Base-by-base conservation (phyloP, 2,113 vertebrate genomes). In the Chionomys nivalis region DNA sequence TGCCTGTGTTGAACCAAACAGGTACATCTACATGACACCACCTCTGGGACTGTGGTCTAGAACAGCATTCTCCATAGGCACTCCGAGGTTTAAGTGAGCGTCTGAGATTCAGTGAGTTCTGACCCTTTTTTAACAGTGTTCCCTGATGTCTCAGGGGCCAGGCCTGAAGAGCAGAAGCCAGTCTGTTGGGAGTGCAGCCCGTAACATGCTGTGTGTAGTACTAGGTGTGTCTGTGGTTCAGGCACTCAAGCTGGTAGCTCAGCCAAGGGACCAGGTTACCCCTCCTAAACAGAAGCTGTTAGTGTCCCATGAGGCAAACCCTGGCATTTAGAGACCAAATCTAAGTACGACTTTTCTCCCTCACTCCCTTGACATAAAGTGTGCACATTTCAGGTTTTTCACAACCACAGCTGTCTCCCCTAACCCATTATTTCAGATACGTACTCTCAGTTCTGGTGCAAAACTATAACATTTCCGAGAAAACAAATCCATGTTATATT, bases 341-440 rank as follows among this genome's bases (percentile, higher is more conserved):
- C 49, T 42, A 5, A 21, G 12, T 58, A 14, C 7, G 19, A 10
- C 11, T 0, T 63, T 47, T 52, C 9, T 33, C 9, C 49, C 26
- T 44, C 7, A 26, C 10, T 17, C n/a, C 5, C 5, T 2, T 26
- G 7, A 31, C 10, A 42, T 23, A 77, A 70, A 17, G 1, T 75
- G 13, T 61, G 5, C 39, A 39, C 21, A 36, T 44, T 52, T 1
- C 31, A 49, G 36, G 14, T 2, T 39, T 86, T 70, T n/a, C 31
- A 2, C 3, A 75, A 31, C 6, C 55, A 1, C 17, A 26, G 16
- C 7, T 7, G 2, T 2, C 14, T 6, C 2, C 8, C 3, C 11
- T 24, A 17, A 44, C 39, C 33, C 11, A 7, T 42, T 47, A 36
- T 42, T 76, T 13, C 17, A 75, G 36, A 52, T 24, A 65, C 31